Conservation (phyloP, 2,888 invertebrate genomes). For the Acronicta alni region DNA sequence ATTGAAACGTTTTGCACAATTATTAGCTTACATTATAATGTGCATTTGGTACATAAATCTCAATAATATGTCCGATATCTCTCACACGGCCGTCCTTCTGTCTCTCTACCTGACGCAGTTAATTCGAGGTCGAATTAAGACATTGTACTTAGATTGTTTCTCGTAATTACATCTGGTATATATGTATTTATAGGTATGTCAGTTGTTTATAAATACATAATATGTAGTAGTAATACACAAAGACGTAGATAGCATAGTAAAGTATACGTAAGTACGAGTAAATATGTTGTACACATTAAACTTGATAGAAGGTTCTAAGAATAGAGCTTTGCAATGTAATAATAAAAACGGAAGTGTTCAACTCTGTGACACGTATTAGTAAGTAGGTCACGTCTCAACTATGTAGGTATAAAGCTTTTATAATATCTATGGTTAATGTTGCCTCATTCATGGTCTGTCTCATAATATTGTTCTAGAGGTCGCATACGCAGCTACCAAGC, state of each 20-base stretch:
- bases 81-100: slow-evolving; percentile 10
- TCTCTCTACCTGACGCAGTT: slow-evolving; percentile 18
- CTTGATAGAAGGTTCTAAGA: slow-evolving; percentile 19
- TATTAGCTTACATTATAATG: slow-evolving; percentile 29
- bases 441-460: too few species aligned
- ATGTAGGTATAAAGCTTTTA: background rate
- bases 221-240: background rate
- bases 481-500: too few species aligned
- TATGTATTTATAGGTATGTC: too few species aligned
- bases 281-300: too few species aligned
- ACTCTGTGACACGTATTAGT: background rate
- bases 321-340: slow-evolving; percentile 4
- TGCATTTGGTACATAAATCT: slow-evolving; percentile 30
- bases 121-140: slow-evolving; percentile 45
- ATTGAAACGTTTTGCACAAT: slow-evolving; percentile 26
- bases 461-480: too few species aligned
- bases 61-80: slow-evolving; percentile 21
- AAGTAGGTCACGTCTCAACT: background rate
- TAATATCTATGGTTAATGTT: background rate
- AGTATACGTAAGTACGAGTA: background rate
- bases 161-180: slow-evolving; percentile 21
- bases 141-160: slow-evolving; percentile 29
- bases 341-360: background rate
- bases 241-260: background rate
- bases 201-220: too few species aligned